Conservation (phyloP, 1,140 invertebrate species). For the Danaus melanippus region DNA sequence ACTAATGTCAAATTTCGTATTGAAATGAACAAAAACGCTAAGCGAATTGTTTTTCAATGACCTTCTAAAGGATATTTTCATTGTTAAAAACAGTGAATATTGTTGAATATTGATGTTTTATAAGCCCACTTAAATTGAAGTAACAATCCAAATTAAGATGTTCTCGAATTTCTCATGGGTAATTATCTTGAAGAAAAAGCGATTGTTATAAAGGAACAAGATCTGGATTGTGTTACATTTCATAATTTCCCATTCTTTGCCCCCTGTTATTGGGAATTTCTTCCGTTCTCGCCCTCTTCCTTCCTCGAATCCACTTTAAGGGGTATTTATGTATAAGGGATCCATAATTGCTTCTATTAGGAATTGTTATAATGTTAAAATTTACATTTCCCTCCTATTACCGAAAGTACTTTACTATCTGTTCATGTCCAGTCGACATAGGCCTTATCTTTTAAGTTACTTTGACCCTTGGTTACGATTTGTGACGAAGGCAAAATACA, state of each 20-base stretch:
- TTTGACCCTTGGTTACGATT: constrained; percentile 26
- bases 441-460: no score
- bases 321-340: constrained; percentile 58
- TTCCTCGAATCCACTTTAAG: constrained; percentile 53
- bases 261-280: constrained; percentile 60
- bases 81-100: neutral
- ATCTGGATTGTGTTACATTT: constrained; percentile 47
- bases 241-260: constrained; percentile 60
- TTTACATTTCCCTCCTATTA: no score
- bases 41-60: constrained; percentile 30
- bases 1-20: constrained; percentile 61
- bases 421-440: no score
- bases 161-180: no score
- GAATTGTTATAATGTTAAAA: constrained; percentile 39
- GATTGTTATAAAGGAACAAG: constrained; percentile 8
- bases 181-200: no score
- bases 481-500: constrained; percentile 34
- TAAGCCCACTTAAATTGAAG: no score
- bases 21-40: constrained; percentile 46
- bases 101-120: no score
- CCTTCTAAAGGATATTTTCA: constrained; percentile 1
- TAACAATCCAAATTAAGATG: no score
- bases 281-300: constrained; percentile 58
- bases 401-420: no score
- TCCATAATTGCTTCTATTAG: constrained; percentile 55